Base-by-base conservation (phyloP, 2,888 invertebrate genomes). In the Andrena haemorrhoa region DNA sequence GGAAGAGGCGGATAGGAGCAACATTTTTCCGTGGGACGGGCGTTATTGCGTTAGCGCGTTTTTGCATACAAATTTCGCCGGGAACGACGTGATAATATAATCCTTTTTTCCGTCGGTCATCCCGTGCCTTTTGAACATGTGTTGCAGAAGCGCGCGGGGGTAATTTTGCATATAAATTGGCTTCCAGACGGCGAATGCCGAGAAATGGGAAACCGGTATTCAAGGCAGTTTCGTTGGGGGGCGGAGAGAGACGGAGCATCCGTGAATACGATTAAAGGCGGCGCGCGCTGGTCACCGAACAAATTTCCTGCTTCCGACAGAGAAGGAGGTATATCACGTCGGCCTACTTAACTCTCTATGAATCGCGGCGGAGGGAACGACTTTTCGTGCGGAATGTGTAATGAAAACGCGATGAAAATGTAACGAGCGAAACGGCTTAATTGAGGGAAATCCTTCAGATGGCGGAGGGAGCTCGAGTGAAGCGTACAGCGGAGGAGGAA, bases 111-210 rank as follows among this genome's bases (percentile, higher is more conserved):
- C 71, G 10, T 26, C 58, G n/a, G 74, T 71, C 73, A 69, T 74
- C 79, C 65, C 83, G 79, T 78, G 75, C 75, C 86, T 84, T 86
- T 86, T 86, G 86, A 86, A 86, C 86, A 86, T 86, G 86, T 86
- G 86, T 86, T 82, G 76, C 86, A 79, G 70, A 7, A 26, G 53
- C 23, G 20, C 31, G 66, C 73, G 81, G 66, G 86, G 88, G 79
- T 87, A 87, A 88, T 87, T 87, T 87, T 88, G 86, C 87, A 87
- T 87, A 87, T 87, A 87, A 87, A 87, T 87, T 87, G 87, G 79
- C 86, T 79, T 76, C 75, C 79, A 82, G 87, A 80, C 85, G 70
- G 73, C 75, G 83, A 75, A 78, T 81, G 84, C 73, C 84, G 84
- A 84, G 84, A 83, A 85, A 82, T 72, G 85, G 85, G 69, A 75